Evolutionary conservation across 2,888 invertebrate species (phyloP), one percentile per base, ranked within the genome.

Genomic region (Ormyrus thymus): DNA sequence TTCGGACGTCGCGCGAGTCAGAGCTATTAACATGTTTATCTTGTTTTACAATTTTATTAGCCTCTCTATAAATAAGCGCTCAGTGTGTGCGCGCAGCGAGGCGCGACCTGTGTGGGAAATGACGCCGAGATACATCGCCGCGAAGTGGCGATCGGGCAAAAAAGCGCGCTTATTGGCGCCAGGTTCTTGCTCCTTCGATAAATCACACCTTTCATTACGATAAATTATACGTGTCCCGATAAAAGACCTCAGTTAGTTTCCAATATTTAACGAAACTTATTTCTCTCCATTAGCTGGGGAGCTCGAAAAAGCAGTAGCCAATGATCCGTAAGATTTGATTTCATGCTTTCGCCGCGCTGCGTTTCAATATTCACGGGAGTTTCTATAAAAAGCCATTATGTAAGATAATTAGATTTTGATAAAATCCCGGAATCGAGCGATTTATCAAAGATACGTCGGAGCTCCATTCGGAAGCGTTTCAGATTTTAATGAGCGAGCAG

Each of bases 31-130:
- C 71, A 46, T 59, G 64, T 72, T 71, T 77, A 72, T 77, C 71
- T 77, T 48, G 71, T 65, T 77, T 71, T 66, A 66, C 66, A 59
- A 66, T 65, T 77, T 61, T 53, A 58, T 74, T 64, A 43, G 13
- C 29, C 64, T 73, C 45, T 50, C 48, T 45, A 53, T 51, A 50
- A 43, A 10, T 59, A 46, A 50, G 48, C 29, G 11, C 50, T 70
- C 45, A 6, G 9, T 29, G 13, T 8, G 9, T n/a, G 6, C 10
- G 53, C 6, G 29, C 73, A 55, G 29, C 64, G 58, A 66, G 74
- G 58, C 74, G 65, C 61, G 65, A 74, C 56, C 7, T 45, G 53
- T 68, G 58, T 45, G 74, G 68, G 56, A 66, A 70, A 69, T 70
- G 43, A 72, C 13, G 50, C 7, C 29, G 65, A 55, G 73, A 72